Conservation (phyloP, 2,113 vertebrate genomes). For the Vulpes lagopus region DNA sequence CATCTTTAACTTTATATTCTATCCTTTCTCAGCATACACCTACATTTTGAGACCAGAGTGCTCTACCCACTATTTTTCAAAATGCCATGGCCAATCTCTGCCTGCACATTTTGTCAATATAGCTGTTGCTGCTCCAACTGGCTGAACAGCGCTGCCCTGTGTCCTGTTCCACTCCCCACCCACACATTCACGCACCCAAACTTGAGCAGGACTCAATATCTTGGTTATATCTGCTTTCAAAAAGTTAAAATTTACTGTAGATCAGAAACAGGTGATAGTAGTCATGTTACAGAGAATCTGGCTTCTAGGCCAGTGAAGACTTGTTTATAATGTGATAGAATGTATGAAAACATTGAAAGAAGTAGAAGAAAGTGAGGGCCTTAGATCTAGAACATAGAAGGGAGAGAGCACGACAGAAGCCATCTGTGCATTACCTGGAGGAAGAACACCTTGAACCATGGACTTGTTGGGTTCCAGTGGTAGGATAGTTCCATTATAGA, state of each 20-base stretch:
- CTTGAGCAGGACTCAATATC: slow-evolving; percentile 23
- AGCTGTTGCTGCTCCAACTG: neutral
- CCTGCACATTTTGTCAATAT: neutral
- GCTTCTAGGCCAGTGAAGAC: neutral
- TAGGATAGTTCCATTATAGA: neutral
- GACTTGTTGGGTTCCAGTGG: neutral
- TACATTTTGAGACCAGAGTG: neutral
- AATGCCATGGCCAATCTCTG: slow-evolving; percentile 14
- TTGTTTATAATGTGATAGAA: slow-evolving; percentile 31
- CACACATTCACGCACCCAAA: neutral
- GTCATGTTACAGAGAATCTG: slow-evolving; percentile 35
- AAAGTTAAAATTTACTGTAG: slow-evolving; percentile 46
- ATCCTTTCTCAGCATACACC: slow-evolving; percentile 44
- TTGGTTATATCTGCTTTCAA: neutral
- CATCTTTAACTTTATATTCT: slow-evolving; percentile 32
- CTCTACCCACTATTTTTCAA: slow-evolving; percentile 45
- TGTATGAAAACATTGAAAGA: neutral
- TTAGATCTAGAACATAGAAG: neutral
- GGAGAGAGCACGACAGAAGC: neutral
- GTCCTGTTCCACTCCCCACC: neutral
- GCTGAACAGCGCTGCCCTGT: neutral
- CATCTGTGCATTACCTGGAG: neutral
- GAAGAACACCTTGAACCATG: neutral
- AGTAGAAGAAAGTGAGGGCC: neutral
- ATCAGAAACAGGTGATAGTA: neutral